Conservation (phyloP, 2,113 vertebrate species). For the Trochalopteron elliotii region DNA sequence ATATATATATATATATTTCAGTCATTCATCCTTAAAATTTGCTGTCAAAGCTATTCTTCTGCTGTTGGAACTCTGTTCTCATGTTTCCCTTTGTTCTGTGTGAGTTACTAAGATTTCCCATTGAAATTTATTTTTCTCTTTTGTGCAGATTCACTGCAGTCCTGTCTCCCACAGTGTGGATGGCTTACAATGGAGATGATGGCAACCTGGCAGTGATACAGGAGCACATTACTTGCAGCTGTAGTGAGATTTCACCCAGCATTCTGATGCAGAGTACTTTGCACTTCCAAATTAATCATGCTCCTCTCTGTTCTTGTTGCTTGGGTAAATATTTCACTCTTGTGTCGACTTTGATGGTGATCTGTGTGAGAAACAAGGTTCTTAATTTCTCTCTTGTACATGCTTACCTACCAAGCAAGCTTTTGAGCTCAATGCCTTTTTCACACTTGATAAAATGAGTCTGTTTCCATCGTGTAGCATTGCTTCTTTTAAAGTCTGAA, state of each 20-base stretch:
- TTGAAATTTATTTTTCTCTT: slow-evolving; percentile 61
- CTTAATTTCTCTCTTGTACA: not conserved
- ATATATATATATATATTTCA: slow-evolving; percentile 17
- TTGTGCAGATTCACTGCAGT: slow-evolving; percentile 24
- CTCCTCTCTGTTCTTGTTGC: not conserved
- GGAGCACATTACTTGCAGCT: slow-evolving; percentile 63
- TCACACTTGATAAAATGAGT: slow-evolving; percentile 31
- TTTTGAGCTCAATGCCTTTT: not conserved
- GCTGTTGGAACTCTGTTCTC: slow-evolving; percentile 36
- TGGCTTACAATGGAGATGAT: slow-evolving; percentile 44
- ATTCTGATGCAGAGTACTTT: not conserved
- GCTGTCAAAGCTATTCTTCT: slow-evolving; percentile 53
- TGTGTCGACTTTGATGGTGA: not conserved
- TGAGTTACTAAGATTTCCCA: slow-evolving; percentile 54
- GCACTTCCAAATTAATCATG: slow-evolving; percentile 28
- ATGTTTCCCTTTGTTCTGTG: slow-evolving; percentile 59
- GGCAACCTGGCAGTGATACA: slow-evolving; percentile 61
- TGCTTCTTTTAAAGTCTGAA: slow-evolving; percentile 24
- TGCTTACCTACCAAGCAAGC: not conserved
- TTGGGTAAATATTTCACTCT: slow-evolving; percentile 13
- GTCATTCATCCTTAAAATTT: slow-evolving; percentile 34
- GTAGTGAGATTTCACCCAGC: slow-evolving; percentile 15
- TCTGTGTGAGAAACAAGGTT: not conserved
- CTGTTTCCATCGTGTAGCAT: not conserved
- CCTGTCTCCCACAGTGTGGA: slow-evolving; percentile 35